Evolutionary conservation across 2,113 vertebrate species (phyloP).

Genomic region (Vanacampus margaritifer): DNA sequence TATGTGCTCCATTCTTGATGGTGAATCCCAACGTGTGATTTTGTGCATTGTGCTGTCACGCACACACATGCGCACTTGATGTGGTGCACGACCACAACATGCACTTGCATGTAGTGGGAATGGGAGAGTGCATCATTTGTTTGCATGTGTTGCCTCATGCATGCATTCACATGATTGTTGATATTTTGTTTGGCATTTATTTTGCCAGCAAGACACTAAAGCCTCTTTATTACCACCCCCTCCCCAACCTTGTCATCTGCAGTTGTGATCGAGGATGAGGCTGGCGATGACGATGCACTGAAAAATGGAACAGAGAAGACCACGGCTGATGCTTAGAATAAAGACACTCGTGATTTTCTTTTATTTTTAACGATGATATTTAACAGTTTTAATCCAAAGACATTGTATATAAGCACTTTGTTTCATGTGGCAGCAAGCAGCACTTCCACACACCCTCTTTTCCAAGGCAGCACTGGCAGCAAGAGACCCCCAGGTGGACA

Average conservation of each 20-base stretch:
- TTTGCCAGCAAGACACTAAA: constrained; percentile 27
- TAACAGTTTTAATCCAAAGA: constrained; percentile 77
- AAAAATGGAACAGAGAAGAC: constrained; percentile 75
- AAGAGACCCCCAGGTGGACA: constrained; percentile 57
- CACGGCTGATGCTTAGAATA: constrained; percentile 68
- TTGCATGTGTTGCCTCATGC: constrained; percentile 12
- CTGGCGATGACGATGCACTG: constrained; percentile 60
- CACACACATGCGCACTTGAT: constrained; percentile 15
- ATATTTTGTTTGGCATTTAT: constrained; percentile 7
- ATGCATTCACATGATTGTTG: background rate
- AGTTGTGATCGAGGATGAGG: constrained; percentile 75
- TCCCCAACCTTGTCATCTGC: constrained; percentile 62
- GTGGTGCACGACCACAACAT: constrained; percentile 12
- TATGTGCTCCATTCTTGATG: constrained; percentile 17
- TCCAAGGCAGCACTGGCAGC: constrained; percentile 48
- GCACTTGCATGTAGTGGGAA: background rate
- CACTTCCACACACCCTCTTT: constrained; percentile 68
- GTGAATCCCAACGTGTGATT: constrained; percentile 6
- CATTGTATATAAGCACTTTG: constrained; percentile 77
- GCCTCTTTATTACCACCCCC: constrained; percentile 51
- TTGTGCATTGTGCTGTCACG: constrained; percentile 9
- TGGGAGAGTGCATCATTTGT: background rate
- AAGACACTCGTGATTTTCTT: constrained; percentile 61
- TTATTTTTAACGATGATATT: constrained; percentile 62
- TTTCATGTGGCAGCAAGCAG: constrained; percentile 73